Evolutionary conservation across 2,888 invertebrate genomes (phyloP), one percentile per base, ranked within the genome.

Genomic region (Drosophila nr. perissopoda): DNA sequence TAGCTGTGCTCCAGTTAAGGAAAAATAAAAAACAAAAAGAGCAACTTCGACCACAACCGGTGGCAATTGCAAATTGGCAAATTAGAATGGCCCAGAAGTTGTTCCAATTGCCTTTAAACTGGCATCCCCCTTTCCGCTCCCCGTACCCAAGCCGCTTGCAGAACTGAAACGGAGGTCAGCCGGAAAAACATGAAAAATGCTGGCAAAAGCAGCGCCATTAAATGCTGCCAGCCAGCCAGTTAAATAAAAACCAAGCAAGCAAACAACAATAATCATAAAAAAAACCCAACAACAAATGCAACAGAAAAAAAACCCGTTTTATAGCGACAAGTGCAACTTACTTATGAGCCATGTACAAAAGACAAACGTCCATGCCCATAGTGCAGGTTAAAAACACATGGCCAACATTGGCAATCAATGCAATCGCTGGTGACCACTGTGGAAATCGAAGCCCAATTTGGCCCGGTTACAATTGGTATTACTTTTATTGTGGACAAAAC

Each of bases 181-280:
- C 73, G 85, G 90, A 90, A 85, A 84, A 85, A 90, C 89, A 90
- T 90, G 87, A 89, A 83, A 85, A 85, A 90, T 87, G 90, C 85
- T 88, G 66, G 64, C 81, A 67, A 63, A 69, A 48, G 42, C 27
- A 65, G 60, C 64, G 67, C 77, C 69, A 87, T 70, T 84, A 72
- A 77, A 48, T 61, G 65, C 53, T 67, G 72, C 66, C 71, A 69
- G 67, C 66, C 71, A 69, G 67, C 73, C 66, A 70, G 67, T 51
- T 45, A 52, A 49, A 59, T 27, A 68, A 40, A 49, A 40, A 59
- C 62, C 65, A 57, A 42, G n/a, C 40, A 40, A 57, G 49, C 49
- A 21, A 40, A 40, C 57, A 82, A 71, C 52, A 79, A 63, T 57
- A 59, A 69, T 63, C 59, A 61, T 57, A 69, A 65, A 57, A n/a